Evolutionary conservation across 2,797 vertebrate species (phyloP), one percentile per base, ranked within the genome.

Genomic region (Notolepis coatsorum): DNA sequence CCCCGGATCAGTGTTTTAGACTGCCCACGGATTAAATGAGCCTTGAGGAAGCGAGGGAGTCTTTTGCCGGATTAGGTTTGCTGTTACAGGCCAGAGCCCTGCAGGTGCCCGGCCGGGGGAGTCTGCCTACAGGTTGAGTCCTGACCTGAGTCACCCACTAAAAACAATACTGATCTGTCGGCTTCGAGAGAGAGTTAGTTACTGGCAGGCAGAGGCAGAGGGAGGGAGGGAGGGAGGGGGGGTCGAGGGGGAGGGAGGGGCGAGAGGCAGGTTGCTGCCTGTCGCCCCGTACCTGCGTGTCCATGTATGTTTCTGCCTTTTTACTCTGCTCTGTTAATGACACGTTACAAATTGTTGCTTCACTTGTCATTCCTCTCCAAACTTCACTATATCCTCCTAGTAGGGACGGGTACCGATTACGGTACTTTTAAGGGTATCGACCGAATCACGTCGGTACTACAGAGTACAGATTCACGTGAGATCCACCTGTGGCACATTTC

Each of bases 41-140:
- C 52, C 50, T 45, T 46, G 18, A 71, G 77, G 67, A 84, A 75
- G 62, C 61, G 53, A 63, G 37, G 62, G 47, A 62, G 74, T 30
- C 59, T 75, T 37, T 80, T 58, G 58, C 21, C 43, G 65, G 73
- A 68, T 81, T 84, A 79, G 50, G 21, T 71, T 70, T 46, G 72
- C 47, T 78, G 62, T 82, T 75, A 54, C 68, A 41, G 52, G 41
- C 61, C 39, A 24, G 61, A 73, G 66, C 58, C 45, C 41, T 18
- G 0, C 45, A 75, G 81, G 75, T 77, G 51, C 30, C 31, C 15
- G 21, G 77, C 77, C 73, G 68, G 48, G 33, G n/a, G 56, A 15
- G 30, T 67, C 79, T 66, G 74, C 78, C 77, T 65, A 3, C 77
- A 75, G 54, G 63, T 76, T 25, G n/a, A n/a, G 23, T 80, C 53